A percentile compares a stretch with the other conserved stretches of the same genome.
These are phyloP conservation scores for Trissolcus japonicus DNA, from an alignment of 2,888 invertebrate species.

Conservation along the genomic window DNA sequence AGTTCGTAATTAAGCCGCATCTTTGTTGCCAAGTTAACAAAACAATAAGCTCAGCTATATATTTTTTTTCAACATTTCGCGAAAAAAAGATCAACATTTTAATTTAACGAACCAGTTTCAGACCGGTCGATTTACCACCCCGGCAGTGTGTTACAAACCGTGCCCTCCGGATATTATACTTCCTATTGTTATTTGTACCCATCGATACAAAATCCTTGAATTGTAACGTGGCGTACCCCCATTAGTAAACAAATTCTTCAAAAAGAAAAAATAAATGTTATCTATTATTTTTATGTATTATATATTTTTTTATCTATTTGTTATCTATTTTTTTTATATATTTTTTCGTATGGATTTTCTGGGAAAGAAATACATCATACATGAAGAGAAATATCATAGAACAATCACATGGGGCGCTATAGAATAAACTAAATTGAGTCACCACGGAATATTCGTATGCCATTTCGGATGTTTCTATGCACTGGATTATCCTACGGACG, in stretches of 20 bases:
- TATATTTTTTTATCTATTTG: too few species aligned
- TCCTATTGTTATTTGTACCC: conserved; percentile 54
- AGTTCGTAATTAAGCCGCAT: conserved; percentile 29
- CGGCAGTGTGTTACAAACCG: conserved; percentile 46
- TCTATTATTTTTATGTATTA: too few species aligned
- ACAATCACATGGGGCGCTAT: too few species aligned
- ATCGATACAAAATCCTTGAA: conserved; percentile 44
- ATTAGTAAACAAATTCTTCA: conserved; percentile 27
- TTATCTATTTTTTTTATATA: too few species aligned
- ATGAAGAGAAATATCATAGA: too few species aligned
- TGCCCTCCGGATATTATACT: conserved; percentile 55
- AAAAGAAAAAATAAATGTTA: too few species aligned
- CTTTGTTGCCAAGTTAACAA: conserved; percentile 42
- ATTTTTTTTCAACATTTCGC: conserved; percentile 55
- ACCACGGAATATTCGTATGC: too few species aligned
- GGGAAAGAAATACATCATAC: too few species aligned
- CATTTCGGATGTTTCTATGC: too few species aligned
- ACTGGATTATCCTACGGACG: too few species aligned
- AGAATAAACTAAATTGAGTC: too few species aligned
- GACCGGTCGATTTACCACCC: conserved; percentile 42
- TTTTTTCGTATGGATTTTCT: too few species aligned
- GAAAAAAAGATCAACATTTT: conserved; percentile 53
- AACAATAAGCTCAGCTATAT: conserved; percentile 41
- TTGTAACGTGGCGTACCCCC: conserved; percentile 15
- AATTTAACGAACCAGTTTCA: conserved; percentile 50